These are phyloP conservation scores for Andrena haemorrhoa DNA, from an alignment of 2,888 invertebrate species.

Conservation along the genomic window DNA sequence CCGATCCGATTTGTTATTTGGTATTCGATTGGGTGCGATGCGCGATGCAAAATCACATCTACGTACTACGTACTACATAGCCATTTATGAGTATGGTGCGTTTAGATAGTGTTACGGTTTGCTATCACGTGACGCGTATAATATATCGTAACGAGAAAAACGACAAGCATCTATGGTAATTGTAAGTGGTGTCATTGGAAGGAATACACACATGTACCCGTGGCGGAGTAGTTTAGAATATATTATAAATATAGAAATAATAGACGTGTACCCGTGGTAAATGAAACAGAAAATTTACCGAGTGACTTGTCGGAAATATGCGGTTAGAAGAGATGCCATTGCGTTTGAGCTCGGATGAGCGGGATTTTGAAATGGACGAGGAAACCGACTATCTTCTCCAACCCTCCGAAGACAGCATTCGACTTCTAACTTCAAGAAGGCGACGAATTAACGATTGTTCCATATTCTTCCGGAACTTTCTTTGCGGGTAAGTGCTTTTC, in stretches of 20 bases:
- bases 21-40: too few relatives aligned
- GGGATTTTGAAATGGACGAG: constrained; percentile 84
- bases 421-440: constrained; percentile 76
- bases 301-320: constrained; percentile 72
- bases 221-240: constrained; percentile 3
- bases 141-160: constrained; percentile 6
- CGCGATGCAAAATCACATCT: not conserved
- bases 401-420: constrained; percentile 80
- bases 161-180: constrained; percentile 18
- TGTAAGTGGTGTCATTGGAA: constrained; percentile 19
- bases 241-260: not conserved
- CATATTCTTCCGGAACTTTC: constrained; percentile 74
- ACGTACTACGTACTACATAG: not conserved
- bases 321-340: constrained; percentile 84
- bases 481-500: constrained; percentile 80
- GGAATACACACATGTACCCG: constrained; percentile 1
- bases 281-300: constrained; percentile 35
- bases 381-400: constrained; percentile 83
- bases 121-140: constrained; percentile 30
- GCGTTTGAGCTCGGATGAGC: constrained; percentile 82
- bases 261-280: constrained; percentile 14
- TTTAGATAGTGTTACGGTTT: constrained; percentile 30
- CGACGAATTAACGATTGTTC: constrained; percentile 80
- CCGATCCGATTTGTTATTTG: not conserved
- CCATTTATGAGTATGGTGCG: constrained; percentile 5